Evolutionary conservation across 2,888 invertebrate genomes (phyloP).

Genomic region (Diloba caeruleocephala): DNA sequence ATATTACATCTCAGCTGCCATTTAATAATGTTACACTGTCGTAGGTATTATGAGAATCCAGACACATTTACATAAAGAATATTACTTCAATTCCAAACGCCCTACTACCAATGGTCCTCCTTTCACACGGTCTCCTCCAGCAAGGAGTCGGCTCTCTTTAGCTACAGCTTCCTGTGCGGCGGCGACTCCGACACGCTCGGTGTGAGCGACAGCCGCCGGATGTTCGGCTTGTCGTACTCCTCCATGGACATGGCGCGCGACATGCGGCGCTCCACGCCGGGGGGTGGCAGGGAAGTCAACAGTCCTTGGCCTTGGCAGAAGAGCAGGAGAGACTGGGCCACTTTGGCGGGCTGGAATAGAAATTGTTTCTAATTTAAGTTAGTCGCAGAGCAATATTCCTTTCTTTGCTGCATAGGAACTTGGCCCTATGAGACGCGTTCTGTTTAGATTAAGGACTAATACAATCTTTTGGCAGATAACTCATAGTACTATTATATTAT

Average conservation of each 20-base stretch:
- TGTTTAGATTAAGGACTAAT: too few species aligned
- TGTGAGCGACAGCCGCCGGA: conserved; percentile 92
- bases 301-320: conserved; percentile 97
- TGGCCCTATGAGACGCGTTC: too few species aligned
- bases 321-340: conserved; percentile 95
- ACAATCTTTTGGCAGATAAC: too few species aligned
- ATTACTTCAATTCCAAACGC: conserved; percentile 14
- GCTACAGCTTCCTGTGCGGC: conserved; percentile 77
- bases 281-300: conserved; percentile 94
- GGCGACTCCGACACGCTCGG: conserved; percentile 77
- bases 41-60: too few species aligned
- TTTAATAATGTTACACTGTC: too few species aligned
- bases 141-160: conserved; percentile 58
- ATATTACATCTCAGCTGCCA: too few species aligned
- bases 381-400: too few species aligned
- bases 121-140: conserved; percentile 62
- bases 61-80: too few species aligned
- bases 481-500: too few species aligned
- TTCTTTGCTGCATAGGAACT: too few species aligned
- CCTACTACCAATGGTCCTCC: not conserved
- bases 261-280: conserved; percentile 93
- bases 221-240: conserved; percentile 94
- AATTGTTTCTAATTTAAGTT: not conserved
- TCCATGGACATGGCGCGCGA: conserved; percentile 94
- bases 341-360: conserved; percentile 93